These are phyloP conservation scores for Meriones unguiculatus DNA, from an alignment of 2,113 vertebrate genomes.

Conservation along the genomic window DNA sequence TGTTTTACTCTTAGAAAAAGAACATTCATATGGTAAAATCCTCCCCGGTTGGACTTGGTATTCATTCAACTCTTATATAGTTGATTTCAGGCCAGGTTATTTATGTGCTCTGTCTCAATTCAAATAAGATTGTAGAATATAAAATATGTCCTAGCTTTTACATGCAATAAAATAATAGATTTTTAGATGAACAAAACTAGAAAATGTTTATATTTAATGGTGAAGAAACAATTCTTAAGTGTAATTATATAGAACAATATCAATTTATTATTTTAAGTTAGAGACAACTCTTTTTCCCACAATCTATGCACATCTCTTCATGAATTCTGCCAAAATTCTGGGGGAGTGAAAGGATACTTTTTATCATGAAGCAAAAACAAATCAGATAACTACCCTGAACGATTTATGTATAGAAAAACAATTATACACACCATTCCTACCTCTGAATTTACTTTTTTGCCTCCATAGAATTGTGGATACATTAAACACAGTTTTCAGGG, in stretches of 20 bases:
- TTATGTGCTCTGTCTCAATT: constrained; percentile 86
- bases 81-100: constrained; percentile 88
- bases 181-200: constrained; percentile 80
- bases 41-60: constrained; percentile 86
- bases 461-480: constrained; percentile 54
- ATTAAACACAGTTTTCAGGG: constrained; percentile 71
- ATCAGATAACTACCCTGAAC: constrained; percentile 35
- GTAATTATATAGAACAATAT: constrained; percentile 73
- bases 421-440: neutral
- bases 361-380: constrained; percentile 47
- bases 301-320: neutral
- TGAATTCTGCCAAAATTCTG: constrained; percentile 5
- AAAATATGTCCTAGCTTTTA: constrained; percentile 80
- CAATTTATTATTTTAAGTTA: constrained; percentile 71
- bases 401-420: constrained; percentile 45
- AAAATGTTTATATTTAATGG: constrained; percentile 83
- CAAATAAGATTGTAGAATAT: constrained; percentile 84
- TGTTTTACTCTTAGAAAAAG: constrained; percentile 89
- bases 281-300: neutral
- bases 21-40: constrained; percentile 89
- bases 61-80: constrained; percentile 86
- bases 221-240: constrained; percentile 73
- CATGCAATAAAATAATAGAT: constrained; percentile 81
- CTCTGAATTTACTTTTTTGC: constrained; percentile 40
- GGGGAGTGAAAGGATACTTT: neutral